Percentiles rank a stretch among this genome's conserved stretches.
Conservation (phyloP, 2,113 vertebrate species). For the Gavia stellata region DNA sequence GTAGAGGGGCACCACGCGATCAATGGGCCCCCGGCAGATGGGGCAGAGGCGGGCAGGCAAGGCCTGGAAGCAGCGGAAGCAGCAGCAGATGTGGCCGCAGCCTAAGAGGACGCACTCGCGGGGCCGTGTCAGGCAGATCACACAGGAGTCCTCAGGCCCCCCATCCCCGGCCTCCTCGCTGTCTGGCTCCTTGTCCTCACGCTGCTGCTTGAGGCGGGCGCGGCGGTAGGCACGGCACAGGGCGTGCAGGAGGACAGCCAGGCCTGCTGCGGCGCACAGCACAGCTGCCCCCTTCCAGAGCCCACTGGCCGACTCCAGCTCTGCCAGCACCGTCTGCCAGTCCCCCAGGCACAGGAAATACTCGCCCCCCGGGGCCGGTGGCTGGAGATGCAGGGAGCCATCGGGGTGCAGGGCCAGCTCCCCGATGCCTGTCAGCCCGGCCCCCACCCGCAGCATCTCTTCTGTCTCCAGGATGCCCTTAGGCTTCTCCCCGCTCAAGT, state of each 20-base stretch:
- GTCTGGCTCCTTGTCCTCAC: conserved; percentile 62
- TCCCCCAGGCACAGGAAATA: conserved; percentile 80
- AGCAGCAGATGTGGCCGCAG: conserved; percentile 89
- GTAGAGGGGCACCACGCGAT: conserved; percentile 81
- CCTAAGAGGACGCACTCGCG: conserved; percentile 79
- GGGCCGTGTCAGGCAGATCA: conserved; percentile 76
- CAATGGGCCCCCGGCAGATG: conserved; percentile 80
- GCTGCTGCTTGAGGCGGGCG: conserved; percentile 25
- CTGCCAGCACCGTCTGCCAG: conserved; percentile 72
- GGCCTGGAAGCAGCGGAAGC: conserved; percentile 80
- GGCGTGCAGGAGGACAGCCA: conserved; percentile 62
- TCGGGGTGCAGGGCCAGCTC: conserved; percentile 79
- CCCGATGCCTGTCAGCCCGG: conserved; percentile 78
- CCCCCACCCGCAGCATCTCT: conserved; percentile 84
- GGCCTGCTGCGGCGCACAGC: conserved; percentile 56
- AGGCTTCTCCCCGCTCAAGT: conserved; percentile 84
- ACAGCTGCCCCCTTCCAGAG: conserved; percentile 71
- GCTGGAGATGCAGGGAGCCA: conserved; percentile 75
- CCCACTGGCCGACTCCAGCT: conserved; percentile 60
- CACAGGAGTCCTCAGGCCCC: conserved; percentile 40
- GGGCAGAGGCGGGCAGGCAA: conserved; percentile 77
- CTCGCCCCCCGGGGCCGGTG: conserved; percentile 62
- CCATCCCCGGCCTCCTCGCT: neutral
- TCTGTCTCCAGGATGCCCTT: conserved; percentile 87
- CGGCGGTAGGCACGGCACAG: conserved; percentile 70